A percentile compares a stretch with the other conserved stretches of the same genome.
Evolutionary conservation across 2,113 vertebrate species (phyloP).

Genomic region (Uria lomvia): DNA sequence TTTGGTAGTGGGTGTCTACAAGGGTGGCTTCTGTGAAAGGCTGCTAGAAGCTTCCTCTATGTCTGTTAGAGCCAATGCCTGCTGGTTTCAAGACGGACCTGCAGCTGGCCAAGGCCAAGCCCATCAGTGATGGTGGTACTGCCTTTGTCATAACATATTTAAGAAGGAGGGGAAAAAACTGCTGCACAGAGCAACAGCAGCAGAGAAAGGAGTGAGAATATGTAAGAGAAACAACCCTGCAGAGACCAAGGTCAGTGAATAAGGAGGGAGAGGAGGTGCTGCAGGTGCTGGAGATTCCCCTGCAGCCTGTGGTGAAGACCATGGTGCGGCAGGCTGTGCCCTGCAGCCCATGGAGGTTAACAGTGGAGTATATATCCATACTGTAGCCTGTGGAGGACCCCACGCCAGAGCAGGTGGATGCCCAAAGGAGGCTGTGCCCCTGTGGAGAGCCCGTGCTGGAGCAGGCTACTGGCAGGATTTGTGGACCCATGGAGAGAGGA

Average conservation of each 20-base stretch:
- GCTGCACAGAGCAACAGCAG: not conserved
- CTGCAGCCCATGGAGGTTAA: not conserved
- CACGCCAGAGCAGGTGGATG: not conserved
- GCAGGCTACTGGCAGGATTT: not conserved
- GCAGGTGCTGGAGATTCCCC: not conserved
- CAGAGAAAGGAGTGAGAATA: not conserved
- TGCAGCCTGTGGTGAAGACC: not conserved
- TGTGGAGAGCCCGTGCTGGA: rapidly evolving
- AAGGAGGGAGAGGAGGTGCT: too few relatives aligned
- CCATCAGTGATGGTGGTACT: rapidly evolving
- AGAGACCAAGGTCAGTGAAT: not conserved
- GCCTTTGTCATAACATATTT: not conserved
- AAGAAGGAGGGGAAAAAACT: not conserved
- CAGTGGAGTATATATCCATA: not conserved
- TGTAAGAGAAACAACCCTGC: not conserved
- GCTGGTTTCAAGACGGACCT: not conserved
- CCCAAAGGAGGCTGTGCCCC: too few relatives aligned
- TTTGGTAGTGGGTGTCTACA: not conserved
- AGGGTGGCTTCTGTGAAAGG: not conserved
- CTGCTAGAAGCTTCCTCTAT: not conserved
- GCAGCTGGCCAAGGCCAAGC: not conserved
- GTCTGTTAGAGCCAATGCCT: not conserved
- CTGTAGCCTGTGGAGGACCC: not conserved
- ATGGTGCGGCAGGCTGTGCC: not conserved
- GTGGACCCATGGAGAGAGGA: not conserved